Percentiles rank a stretch among this genome's conserved stretches.
Conservation (phyloP, 2,888 invertebrate genomes). For the Smittia aterrima region DNA sequence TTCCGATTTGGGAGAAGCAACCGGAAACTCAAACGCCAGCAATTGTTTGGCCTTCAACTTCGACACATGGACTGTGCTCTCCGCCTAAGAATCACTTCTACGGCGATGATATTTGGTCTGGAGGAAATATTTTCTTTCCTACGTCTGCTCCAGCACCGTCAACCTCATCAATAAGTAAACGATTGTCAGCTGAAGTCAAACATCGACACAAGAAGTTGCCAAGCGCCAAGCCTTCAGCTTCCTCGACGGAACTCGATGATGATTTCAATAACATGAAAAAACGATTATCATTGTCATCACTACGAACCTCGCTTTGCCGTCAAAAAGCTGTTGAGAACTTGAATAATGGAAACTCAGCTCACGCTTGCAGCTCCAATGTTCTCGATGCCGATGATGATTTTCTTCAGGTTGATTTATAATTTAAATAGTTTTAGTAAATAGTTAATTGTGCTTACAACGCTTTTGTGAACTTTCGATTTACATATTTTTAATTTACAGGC, state of each 20-base stretch:
- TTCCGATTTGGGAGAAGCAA: slow-evolving; percentile 32
- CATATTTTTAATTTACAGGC: slow-evolving; percentile 1
- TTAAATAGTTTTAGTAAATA: background rate
- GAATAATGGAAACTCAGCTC: slow-evolving; percentile 21
- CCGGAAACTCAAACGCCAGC: background rate
- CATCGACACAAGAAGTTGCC: background rate
- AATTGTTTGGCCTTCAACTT: slow-evolving; percentile 25
- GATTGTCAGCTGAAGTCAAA: background rate
- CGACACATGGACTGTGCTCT: background rate
- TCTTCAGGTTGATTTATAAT: slow-evolving; percentile 36
- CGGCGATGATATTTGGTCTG: slow-evolving; percentile 19
- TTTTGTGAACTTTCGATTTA: background rate
- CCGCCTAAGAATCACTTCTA: slow-evolving; percentile 19
- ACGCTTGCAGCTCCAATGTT: background rate
- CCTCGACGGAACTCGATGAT: background rate
- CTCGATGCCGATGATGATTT: slow-evolving; percentile 28
- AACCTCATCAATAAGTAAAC: background rate
- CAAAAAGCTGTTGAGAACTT: slow-evolving; percentile 39
- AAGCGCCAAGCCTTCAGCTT: background rate
- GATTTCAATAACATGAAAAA: slow-evolving; percentile 28
- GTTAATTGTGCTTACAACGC: background rate
- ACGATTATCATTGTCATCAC: slow-evolving; percentile 20
- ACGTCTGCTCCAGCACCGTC: slow-evolving; percentile 7
- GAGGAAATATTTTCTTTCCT: slow-evolving; percentile 37
- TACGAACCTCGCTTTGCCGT: slow-evolving; percentile 30